Conservation (phyloP, 1,140 invertebrate species). For the Antheraea pernyi region DNA sequence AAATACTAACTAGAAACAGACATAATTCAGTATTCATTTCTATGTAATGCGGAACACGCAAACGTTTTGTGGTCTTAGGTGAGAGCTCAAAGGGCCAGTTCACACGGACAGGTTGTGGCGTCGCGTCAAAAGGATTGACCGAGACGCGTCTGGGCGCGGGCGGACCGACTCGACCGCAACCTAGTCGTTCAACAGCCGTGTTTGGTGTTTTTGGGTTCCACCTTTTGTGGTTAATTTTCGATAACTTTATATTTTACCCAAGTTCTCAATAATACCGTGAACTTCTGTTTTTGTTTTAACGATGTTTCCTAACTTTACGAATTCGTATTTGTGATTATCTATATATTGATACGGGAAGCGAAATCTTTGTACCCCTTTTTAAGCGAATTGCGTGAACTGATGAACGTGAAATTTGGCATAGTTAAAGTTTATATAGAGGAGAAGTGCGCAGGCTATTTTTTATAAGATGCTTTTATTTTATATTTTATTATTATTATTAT, state of each 20-base stretch:
- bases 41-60: slow-evolving; percentile 21
- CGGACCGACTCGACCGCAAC: slow-evolving; percentile 46
- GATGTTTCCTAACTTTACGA: slow-evolving; percentile 12
- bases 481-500: too few relatives aligned
- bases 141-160: slow-evolving; percentile 40
- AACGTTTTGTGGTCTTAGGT: slow-evolving; percentile 65
- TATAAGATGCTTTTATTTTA: too few relatives aligned
- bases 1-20: not conserved
- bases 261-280: slow-evolving; percentile 7
- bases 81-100: slow-evolving; percentile 65
- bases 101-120: slow-evolving; percentile 43
- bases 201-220: slow-evolving; percentile 25
- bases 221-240: slow-evolving; percentile 2
- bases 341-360: too few relatives aligned
- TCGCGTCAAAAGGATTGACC: slow-evolving; percentile 62
- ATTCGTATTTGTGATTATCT: not conserved
- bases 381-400: too few relatives aligned
- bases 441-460: too few relatives aligned
- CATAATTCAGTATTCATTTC: slow-evolving; percentile 5
- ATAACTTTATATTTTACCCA: slow-evolving; percentile 12
- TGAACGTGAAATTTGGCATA: too few relatives aligned
- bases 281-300: slow-evolving; percentile 9
- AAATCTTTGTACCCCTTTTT: too few relatives aligned
- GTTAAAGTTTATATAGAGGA: too few relatives aligned
- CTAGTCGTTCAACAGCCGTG: slow-evolving; percentile 34